These are phyloP conservation scores for Isotomurus palustris DNA, from an alignment of 2,888 invertebrate genomes.

Conservation along the genomic window DNA sequence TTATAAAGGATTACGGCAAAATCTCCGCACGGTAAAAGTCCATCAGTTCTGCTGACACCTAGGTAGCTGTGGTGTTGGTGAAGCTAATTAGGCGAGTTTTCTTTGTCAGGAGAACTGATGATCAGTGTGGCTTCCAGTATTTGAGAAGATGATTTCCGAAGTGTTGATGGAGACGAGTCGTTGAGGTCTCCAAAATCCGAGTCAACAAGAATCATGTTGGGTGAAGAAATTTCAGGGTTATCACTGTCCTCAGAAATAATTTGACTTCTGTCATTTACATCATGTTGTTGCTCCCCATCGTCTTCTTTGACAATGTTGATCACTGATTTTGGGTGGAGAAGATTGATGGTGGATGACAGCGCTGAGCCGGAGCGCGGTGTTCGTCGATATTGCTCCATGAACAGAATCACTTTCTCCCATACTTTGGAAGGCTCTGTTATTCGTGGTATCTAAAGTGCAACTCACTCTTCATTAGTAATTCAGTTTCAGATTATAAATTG, in stretches of 20 bases:
- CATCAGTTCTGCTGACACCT: no score
- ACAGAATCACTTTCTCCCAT: conserved; percentile 38
- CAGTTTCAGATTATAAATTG: neutral
- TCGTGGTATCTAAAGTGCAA: conserved; percentile 33
- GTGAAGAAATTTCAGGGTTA: neutral
- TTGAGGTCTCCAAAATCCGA: neutral
- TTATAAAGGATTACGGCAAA: no score
- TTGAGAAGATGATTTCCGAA: neutral
- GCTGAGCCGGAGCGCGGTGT: no score
- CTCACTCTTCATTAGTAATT: neutral
- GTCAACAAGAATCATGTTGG: neutral
- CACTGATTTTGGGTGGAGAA: neutral
- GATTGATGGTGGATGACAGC: neutral
- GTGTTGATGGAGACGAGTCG: neutral
- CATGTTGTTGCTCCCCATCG: neutral
- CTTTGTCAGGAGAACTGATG: no score
- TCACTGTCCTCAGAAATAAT: neutral
- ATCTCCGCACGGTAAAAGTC: no score
- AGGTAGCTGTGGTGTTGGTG: no score
- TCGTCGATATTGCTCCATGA: conserved; percentile 30
- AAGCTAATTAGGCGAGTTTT: no score
- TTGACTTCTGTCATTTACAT: neutral
- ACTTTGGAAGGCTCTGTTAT: conserved; percentile 39
- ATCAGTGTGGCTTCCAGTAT: conserved; percentile 1
- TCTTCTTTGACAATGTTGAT: neutral